These are phyloP conservation scores for Zhuqinia jingwanae DNA, from an alignment of 2,888 invertebrate genomes.

Conservation along the genomic window DNA sequence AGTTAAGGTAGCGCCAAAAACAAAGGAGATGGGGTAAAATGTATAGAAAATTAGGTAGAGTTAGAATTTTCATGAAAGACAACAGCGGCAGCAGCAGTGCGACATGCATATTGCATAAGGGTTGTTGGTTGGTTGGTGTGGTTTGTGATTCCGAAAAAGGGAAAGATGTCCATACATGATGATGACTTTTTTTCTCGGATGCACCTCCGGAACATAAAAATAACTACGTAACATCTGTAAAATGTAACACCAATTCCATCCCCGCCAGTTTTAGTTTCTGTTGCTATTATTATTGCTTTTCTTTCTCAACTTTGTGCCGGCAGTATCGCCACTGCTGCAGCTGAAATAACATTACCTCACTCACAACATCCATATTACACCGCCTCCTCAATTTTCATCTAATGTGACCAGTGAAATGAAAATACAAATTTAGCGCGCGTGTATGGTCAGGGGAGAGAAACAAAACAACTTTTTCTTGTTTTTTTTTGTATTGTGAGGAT, in stretches of 20 bases:
- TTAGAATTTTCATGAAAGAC: background rate
- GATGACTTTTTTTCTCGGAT: slow-evolving; percentile 6
- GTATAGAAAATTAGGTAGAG: background rate
- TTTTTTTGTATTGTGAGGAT: background rate
- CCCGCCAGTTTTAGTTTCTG: background rate
- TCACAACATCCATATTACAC: background rate
- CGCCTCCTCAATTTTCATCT: slow-evolving; percentile 26
- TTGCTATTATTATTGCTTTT: slow-evolving; percentile 24
- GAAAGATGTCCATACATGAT: too few species aligned
- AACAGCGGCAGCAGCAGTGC: background rate
- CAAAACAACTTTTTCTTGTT: background rate
- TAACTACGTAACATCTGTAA: slow-evolving; percentile 22
- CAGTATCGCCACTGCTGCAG: background rate
- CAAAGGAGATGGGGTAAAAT: background rate
- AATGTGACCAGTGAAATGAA: slow-evolving; percentile 53
- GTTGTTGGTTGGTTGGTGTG: too few species aligned
- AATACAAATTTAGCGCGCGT: slow-evolving; percentile 27
- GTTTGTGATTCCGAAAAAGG: too few species aligned
- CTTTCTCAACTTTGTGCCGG: slow-evolving; percentile 30
- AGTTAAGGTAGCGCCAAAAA: background rate
- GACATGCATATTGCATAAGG: slow-evolving; percentile 52
- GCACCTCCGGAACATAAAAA: background rate
- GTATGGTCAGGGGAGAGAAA: background rate
- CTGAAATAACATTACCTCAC: slow-evolving; percentile 14
- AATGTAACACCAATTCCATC: background rate